phyloP scores from a whole-genome alignment of 2,888 invertebrate genomes.

The Oconnorella tubifera region DNA sequence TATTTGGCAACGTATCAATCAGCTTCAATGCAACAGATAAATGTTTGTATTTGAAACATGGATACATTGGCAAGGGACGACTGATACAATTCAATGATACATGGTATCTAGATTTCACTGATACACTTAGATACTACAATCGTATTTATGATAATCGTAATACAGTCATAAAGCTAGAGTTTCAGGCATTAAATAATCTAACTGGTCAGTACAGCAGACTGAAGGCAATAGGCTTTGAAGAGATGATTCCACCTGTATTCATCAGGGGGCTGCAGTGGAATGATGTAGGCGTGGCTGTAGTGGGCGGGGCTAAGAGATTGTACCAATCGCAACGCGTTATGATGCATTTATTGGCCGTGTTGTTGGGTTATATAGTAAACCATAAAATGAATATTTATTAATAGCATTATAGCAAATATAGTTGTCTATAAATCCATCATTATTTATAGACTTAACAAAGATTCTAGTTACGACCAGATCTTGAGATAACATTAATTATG shows the following conservation, averaged over 20 bases:
- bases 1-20: not conserved
- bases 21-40: not conserved
- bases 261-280: not conserved
- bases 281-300: conserved; percentile 15
- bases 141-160: not conserved
- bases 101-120: not conserved
- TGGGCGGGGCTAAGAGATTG: no score
- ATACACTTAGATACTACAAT: not conserved
- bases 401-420: no score
- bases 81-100: not conserved
- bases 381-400: no score
- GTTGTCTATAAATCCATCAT: no score
- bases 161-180: not conserved
- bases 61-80: not conserved
- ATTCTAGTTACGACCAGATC: no score
- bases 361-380: no score
- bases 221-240: not conserved
- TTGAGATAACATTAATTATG: no score
- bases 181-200: not conserved
- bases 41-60: not conserved
- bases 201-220: not conserved
- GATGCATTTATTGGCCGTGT: no score
- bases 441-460: no score
- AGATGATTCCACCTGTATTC: not conserved
- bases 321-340: no score